Evolutionary conservation across 2,888 invertebrate genomes (phyloP).

Genomic region (Eupeodes luniger): DNA sequence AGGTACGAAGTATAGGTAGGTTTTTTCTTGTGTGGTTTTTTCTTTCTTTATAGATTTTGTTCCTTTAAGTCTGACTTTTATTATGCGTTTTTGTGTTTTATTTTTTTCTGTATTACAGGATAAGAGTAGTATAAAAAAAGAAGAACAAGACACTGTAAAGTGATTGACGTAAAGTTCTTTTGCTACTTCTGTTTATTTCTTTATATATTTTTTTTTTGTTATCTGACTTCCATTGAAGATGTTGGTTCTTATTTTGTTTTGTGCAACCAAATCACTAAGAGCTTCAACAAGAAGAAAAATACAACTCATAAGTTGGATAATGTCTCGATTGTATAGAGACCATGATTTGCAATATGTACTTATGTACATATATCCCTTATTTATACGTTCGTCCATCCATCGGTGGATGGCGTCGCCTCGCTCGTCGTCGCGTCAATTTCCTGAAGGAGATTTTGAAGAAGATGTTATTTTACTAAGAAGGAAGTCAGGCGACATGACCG

Average conservation of each 20-base stretch:
- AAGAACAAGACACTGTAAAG: slow-evolving; percentile 27
- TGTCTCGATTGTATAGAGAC: slow-evolving; percentile 23
- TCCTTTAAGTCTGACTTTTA: slow-evolving; percentile 39
- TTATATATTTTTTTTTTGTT: not conserved
- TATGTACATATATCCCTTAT: not conserved
- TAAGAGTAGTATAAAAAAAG: not conserved
- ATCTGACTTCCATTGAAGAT: not conserved
- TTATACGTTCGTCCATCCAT: not conserved
- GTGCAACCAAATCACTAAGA: slow-evolving; percentile 17
- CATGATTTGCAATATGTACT: slow-evolving; percentile 51
- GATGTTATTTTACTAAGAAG: slow-evolving; percentile 24
- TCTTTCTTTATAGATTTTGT: not conserved
- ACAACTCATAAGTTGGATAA: slow-evolving; percentile 28
- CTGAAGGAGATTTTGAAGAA: slow-evolving; percentile 28
- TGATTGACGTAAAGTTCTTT: slow-evolving; percentile 37
- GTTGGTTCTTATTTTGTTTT: slow-evolving; percentile 16
- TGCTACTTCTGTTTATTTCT: not conserved
- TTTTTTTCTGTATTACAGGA: slow-evolving; percentile 6
- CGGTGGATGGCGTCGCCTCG: not conserved
- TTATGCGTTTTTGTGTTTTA: slow-evolving; percentile 15
- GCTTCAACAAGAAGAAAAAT: not conserved
- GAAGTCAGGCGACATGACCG: slow-evolving; percentile 16
- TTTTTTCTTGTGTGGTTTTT: slow-evolving; percentile 19
- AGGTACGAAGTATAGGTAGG: not conserved
- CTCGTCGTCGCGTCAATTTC: slow-evolving; percentile 1